Percentiles rank a stretch among this genome's conserved stretches.
phyloP scores from a whole-genome alignment of 2,113 vertebrate species.

The Alethe diademata region DNA sequence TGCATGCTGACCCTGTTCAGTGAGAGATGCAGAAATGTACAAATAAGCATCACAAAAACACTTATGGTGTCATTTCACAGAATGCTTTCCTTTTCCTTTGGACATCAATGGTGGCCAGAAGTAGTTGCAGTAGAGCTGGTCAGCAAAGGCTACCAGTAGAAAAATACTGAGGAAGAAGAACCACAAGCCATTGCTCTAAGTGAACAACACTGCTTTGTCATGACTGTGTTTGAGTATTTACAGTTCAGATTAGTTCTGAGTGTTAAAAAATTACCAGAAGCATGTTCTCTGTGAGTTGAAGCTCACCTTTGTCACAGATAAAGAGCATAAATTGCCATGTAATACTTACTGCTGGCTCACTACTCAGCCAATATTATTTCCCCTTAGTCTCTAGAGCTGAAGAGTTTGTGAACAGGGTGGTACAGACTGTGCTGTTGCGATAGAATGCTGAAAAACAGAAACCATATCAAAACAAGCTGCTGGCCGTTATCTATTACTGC shows the following conservation, averaged over 20 bases:
- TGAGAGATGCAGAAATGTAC: not conserved
- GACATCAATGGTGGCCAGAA: not conserved
- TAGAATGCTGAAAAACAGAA: not conserved
- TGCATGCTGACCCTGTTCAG: not conserved
- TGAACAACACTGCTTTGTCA: not conserved
- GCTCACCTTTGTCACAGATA: not conserved
- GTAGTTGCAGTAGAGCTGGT: not conserved
- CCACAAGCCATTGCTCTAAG: not conserved
- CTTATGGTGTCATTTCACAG: not conserved
- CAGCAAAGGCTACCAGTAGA: not conserved
- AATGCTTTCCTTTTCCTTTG: not conserved
- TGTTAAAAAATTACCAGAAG: not conserved
- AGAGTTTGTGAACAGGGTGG: not conserved
- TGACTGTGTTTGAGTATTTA: not conserved
- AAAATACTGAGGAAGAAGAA: not conserved
- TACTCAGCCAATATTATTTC: not conserved
- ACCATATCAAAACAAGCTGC: not conserved
- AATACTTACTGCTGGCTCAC: not conserved
- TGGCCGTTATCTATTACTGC: not conserved
- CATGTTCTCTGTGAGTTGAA: not conserved
- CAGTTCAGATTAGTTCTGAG: not conserved
- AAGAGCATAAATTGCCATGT: not conserved
- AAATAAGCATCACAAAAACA: not conserved
- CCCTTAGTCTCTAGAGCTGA: not conserved
- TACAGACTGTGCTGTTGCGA: not conserved